A percentile compares a stretch with the other conserved stretches of the same genome.
These are phyloP conservation scores for Tineola bisselliella DNA, from an alignment of 2,888 invertebrate species.

Conservation along the genomic window DNA sequence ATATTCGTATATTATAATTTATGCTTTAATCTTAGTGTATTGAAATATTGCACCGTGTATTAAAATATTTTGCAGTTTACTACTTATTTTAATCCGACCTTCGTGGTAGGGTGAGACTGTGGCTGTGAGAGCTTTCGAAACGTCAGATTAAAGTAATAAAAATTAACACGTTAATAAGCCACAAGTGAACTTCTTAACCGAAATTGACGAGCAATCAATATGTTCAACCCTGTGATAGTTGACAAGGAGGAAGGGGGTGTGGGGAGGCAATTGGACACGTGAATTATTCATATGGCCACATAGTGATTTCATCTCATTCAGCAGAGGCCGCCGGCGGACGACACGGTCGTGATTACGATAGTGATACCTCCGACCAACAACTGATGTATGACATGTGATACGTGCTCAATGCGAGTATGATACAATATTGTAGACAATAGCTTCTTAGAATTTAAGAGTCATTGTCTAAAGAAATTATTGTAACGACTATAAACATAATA, in stretches of 20 bases:
- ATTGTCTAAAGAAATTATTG: too few relatives aligned
- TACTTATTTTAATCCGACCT: too few relatives aligned
- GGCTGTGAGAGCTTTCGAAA: slow-evolving; percentile 37
- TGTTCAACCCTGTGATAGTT: neutral
- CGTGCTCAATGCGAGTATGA: neutral
- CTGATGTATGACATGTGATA: neutral
- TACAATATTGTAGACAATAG: too few relatives aligned
- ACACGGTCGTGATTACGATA: slow-evolving; percentile 55
- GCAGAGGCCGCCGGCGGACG: slow-evolving; percentile 38
- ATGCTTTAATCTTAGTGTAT: too few relatives aligned
- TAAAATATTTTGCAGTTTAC: too few relatives aligned
- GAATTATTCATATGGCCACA: slow-evolving; percentile 65
- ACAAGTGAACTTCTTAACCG: too few relatives aligned
- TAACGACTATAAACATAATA: too few relatives aligned
- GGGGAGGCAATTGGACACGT: slow-evolving; percentile 33
- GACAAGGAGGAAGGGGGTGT: neutral
- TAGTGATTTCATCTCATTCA: slow-evolving; percentile 68
- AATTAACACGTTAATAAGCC: too few relatives aligned
- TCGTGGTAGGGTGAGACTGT: too few relatives aligned
- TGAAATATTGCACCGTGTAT: too few relatives aligned
- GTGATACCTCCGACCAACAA: slow-evolving; percentile 43
- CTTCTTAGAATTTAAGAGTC: too few relatives aligned
- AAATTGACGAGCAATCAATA: neutral
- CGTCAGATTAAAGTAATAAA: slow-evolving; percentile 29
- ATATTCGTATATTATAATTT: too few relatives aligned